Evolutionary conservation across 2,797 vertebrate genomes (phyloP).

Genomic region (Cirrhinus mrigala): DNA sequence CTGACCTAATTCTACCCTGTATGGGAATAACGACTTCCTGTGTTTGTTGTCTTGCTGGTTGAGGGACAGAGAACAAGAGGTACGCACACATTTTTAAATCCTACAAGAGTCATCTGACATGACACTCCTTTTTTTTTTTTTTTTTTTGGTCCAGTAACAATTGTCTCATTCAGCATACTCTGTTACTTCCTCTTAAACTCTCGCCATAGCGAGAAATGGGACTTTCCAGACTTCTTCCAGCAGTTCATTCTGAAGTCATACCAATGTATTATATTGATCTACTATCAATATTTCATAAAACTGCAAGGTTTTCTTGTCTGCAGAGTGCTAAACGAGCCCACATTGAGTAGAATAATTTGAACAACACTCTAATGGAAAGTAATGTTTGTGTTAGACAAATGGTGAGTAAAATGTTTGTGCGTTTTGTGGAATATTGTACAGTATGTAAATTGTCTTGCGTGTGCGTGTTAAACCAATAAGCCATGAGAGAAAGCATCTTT

Average conservation of each 20-base stretch:
- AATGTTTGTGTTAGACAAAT: background rate
- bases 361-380: constrained; percentile 8
- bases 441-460: background rate
- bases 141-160: constrained; percentile 15
- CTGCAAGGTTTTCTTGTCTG: constrained; percentile 38
- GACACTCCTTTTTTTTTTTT: background rate
- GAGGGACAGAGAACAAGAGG: background rate
- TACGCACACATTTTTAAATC: background rate
- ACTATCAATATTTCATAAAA: constrained; percentile 50
- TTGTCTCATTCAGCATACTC: background rate
- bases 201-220: background rate
- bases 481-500: background rate
- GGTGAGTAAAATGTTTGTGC: background rate
- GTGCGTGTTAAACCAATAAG: background rate
- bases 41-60: constrained; percentile 76
- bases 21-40: constrained; percentile 67
- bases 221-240: constrained; percentile 12
- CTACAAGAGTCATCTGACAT: background rate
- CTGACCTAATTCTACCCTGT: constrained; percentile 72
- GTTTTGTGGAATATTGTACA: background rate
- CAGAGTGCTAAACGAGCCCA: constrained; percentile 14
- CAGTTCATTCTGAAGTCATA: constrained; percentile 11
- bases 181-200: constrained; percentile 7
- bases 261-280: constrained; percentile 36
- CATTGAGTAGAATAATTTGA: background rate